Percentiles rank a stretch among this genome's conserved stretches.
phyloP scores from a whole-genome alignment of 2,888 invertebrate species.

The Xestia rhomboidea region DNA sequence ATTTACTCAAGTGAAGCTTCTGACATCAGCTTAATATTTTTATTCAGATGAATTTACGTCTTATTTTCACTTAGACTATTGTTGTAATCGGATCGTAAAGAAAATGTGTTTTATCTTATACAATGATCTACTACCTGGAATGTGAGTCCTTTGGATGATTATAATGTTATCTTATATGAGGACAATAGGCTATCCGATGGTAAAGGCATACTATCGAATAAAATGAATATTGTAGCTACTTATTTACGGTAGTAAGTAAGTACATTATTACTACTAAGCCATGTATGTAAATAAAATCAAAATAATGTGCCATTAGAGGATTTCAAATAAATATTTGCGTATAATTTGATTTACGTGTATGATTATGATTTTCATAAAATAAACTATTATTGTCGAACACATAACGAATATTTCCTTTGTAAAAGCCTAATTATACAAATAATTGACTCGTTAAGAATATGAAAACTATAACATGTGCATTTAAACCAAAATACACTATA shows the following conservation, averaged over 20 bases:
- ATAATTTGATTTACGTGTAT: background rate
- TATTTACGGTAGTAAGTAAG: background rate
- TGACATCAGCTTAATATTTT: background rate
- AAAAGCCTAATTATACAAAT: background rate
- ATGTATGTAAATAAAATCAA: constrained; percentile 33
- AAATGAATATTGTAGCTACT: background rate
- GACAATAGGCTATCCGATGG: background rate
- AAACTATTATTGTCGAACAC: background rate
- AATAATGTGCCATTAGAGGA: constrained; percentile 33
- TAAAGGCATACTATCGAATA: background rate
- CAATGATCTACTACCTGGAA: constrained; percentile 11
- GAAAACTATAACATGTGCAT: background rate
- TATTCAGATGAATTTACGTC: background rate
- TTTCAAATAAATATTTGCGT: background rate
- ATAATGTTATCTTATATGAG: constrained; percentile 1
- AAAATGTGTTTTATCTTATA: background rate
- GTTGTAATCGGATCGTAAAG: background rate
- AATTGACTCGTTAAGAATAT: background rate
- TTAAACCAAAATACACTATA: background rate
- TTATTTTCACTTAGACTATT: background rate
- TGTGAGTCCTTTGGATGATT: constrained; percentile 6
- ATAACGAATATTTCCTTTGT: background rate
- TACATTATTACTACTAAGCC: background rate
- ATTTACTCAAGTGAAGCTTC: background rate
- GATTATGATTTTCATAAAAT: background rate